A percentile compares a stretch with the other conserved stretches of the same genome.
phyloP scores from a whole-genome alignment of 2,113 vertebrate species.

The Oceanites oceanicus region DNA sequence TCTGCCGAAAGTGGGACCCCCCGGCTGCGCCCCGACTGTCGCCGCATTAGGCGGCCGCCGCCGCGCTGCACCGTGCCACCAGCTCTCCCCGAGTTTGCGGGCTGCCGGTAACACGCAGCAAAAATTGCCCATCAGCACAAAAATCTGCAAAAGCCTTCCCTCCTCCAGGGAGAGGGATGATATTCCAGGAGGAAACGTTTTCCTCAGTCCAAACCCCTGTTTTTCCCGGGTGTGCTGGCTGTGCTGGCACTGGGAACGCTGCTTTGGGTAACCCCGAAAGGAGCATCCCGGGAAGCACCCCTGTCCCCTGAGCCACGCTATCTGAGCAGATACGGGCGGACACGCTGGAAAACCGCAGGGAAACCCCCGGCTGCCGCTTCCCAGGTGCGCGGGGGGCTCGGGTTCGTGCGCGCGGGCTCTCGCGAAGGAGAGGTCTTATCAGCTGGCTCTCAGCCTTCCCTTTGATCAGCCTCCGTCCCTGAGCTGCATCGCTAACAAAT shows the following conservation, averaged over 20 bases:
- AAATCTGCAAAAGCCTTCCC: neutral
- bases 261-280: neutral
- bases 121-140: neutral
- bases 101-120: neutral
- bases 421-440: neutral
- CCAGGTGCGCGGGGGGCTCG: neutral
- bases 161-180: neutral
- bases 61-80: neutral
- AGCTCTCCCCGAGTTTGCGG: neutral
- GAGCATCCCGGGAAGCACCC: neutral
- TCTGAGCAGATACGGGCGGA: fast-evolving
- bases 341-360: neutral
- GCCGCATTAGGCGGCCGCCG: neutral
- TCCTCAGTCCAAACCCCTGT: too few species aligned
- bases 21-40: fast-evolving
- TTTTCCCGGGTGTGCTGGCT: neutral
- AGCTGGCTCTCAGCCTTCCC: neutral
- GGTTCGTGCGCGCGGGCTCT: fast-evolving
- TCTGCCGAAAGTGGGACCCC: neutral
- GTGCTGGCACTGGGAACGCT: fast-evolving
- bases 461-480: neutral
- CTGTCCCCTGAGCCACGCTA: neutral
- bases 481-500: neutral
- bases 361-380: neutral
- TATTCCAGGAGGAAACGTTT: neutral